These are phyloP conservation scores for Andrena haemorrhoa DNA, from an alignment of 2,888 invertebrate genomes.

Conservation along the genomic window DNA sequence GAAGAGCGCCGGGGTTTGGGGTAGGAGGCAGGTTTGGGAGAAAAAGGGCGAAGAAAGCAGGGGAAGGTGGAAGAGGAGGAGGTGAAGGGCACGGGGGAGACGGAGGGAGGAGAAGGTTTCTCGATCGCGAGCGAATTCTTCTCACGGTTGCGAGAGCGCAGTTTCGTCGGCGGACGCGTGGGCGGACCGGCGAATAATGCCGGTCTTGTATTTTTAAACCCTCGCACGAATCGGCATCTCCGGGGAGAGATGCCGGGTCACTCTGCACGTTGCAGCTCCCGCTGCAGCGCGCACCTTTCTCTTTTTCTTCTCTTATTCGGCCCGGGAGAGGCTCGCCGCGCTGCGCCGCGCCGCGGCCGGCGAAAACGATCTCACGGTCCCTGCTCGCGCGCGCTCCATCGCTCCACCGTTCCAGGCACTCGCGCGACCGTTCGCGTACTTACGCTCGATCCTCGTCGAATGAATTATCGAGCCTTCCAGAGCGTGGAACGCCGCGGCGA, in stretches of 20 bases:
- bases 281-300: slow-evolving; percentile 67
- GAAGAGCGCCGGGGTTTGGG: slow-evolving; percentile 22
- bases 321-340: slow-evolving; percentile 32
- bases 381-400: slow-evolving; percentile 26
- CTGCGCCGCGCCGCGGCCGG: slow-evolving; percentile 46
- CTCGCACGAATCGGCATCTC: slow-evolving; percentile 69
- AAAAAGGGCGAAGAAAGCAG: slow-evolving; percentile 39
- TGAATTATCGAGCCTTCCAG: slow-evolving; percentile 72
- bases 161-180: slow-evolving; percentile 75
- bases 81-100: slow-evolving; percentile 14
- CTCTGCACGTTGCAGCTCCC: slow-evolving; percentile 57
- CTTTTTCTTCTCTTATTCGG: slow-evolving; percentile 67
- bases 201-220: slow-evolving; percentile 77
- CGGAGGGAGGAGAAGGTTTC: slow-evolving; percentile 48
- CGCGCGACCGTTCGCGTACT: slow-evolving; percentile 26
- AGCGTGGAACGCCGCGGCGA: slow-evolving; percentile 52
- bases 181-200: slow-evolving; percentile 79
- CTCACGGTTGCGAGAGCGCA: slow-evolving; percentile 77
- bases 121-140: slow-evolving; percentile 77
- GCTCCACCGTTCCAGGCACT: not conserved
- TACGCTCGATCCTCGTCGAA: slow-evolving; percentile 61
- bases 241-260: slow-evolving; percentile 59
- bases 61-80: not conserved
- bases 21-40: slow-evolving; percentile 51
- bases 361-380: slow-evolving; percentile 75